These are phyloP conservation scores for Mus spicilegus DNA, from an alignment of 2,113 vertebrate genomes.

Conservation along the genomic window DNA sequence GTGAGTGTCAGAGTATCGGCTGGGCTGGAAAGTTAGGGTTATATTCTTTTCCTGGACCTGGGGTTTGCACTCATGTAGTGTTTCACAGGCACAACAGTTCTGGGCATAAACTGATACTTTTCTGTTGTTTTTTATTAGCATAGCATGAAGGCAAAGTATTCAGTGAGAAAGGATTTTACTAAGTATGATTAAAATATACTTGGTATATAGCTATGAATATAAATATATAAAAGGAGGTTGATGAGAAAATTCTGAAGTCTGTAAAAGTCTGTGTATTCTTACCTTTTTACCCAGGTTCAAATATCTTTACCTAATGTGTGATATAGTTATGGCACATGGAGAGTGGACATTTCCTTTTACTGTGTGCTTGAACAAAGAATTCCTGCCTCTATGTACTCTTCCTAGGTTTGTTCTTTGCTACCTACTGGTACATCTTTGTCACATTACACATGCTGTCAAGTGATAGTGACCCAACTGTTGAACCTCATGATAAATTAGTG, in stretches of 20 bases:
- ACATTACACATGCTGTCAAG: not conserved
- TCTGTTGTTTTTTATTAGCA: not conserved
- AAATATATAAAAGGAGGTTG: constrained; percentile 23
- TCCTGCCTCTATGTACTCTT: not conserved
- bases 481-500: constrained; percentile 21
- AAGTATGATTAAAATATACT: not conserved
- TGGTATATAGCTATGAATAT: not conserved
- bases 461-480: constrained; percentile 8
- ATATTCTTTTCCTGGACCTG: not conserved
- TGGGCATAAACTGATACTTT: not conserved
- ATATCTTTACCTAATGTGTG: not conserved
- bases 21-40: not conserved
- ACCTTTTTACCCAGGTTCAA: not conserved
- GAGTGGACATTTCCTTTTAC: constrained; percentile 29
- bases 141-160: not conserved
- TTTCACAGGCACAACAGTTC: not conserved
- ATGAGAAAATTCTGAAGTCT: constrained; percentile 1
- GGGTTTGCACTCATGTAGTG: not conserved
- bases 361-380: constrained; percentile 6
- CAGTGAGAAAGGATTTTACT: not conserved
- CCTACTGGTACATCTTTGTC: not conserved
- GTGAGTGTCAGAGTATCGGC: not conserved
- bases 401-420: not conserved
- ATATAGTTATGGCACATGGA: not conserved
- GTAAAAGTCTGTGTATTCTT: not conserved